Evolutionary conservation across 2,888 invertebrate species (phyloP).

Genomic region (Parnassius glacialis): DNA sequence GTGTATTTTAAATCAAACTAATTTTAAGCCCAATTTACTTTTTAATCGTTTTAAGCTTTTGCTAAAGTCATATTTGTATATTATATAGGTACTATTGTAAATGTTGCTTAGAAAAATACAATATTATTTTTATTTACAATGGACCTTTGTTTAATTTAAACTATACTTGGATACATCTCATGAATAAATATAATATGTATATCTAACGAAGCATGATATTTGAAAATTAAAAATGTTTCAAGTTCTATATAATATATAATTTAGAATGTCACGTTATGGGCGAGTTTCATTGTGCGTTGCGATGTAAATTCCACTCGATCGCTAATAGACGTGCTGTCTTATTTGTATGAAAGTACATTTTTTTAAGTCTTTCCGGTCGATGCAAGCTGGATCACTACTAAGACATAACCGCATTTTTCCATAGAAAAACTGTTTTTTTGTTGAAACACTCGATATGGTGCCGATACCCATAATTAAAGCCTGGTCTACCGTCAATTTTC

Average conservation of each 20-base stretch:
- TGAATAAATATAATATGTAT: background rate
- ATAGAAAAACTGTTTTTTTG: conserved; percentile 26
- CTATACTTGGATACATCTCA: too few relatives aligned
- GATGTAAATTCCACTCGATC: conserved; percentile 15
- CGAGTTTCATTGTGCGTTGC: conserved; percentile 1
- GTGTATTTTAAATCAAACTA: too few relatives aligned
- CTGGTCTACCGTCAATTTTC: conserved; percentile 14
- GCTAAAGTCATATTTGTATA: too few relatives aligned
- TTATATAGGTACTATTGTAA: too few relatives aligned
- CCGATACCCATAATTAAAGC: conserved; percentile 21
- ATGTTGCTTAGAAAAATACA: too few relatives aligned
- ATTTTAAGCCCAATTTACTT: too few relatives aligned
- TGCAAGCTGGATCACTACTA: conserved; percentile 15
- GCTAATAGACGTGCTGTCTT: conserved; percentile 21
- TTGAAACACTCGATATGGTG: conserved; percentile 19
- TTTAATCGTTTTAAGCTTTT: too few relatives aligned
- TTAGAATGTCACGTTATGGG: conserved; percentile 9
- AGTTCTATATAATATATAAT: conserved; percentile 8
- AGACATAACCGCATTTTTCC: conserved; percentile 27
- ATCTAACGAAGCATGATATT: background rate
- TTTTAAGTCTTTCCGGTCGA: conserved; percentile 26
- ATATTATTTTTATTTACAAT: too few relatives aligned
- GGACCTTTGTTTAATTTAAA: too few relatives aligned
- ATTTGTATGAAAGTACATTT: conserved; percentile 24
- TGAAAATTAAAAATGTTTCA: conserved; percentile 1